Conservation (phyloP, 2,888 invertebrate species). For the Hedychridium roseum region DNA sequence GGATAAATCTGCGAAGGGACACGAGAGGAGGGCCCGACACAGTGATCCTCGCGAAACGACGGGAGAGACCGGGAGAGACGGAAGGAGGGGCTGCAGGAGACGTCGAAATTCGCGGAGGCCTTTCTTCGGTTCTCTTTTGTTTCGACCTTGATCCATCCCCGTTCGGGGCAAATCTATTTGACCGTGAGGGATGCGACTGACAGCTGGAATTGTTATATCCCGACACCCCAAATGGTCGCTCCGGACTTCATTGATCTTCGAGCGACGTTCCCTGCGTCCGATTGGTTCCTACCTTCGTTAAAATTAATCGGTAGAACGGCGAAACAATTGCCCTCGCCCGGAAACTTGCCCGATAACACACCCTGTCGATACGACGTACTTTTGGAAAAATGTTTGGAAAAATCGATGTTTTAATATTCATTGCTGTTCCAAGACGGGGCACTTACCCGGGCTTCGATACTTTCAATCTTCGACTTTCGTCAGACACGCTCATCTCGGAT, state of each 20-base stretch:
- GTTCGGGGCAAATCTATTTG: conserved; percentile 27
- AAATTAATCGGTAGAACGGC: conserved; percentile 19
- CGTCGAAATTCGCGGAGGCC: conserved; percentile 11
- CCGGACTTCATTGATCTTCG: conserved; percentile 34
- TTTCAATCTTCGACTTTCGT: conserved; percentile 15
- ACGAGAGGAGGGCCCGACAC: background rate
- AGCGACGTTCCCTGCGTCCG: conserved; percentile 2
- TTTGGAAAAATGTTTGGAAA: too few species aligned
- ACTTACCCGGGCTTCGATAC: conserved; percentile 8
- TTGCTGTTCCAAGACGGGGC: too few species aligned
- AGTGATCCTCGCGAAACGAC: background rate
- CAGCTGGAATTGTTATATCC: conserved; percentile 43
- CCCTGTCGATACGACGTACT: too few species aligned
- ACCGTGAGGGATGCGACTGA: conserved; percentile 41
- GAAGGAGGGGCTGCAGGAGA: conserved; percentile 15
- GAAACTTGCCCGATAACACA: too few species aligned
- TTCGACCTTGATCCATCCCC: conserved; percentile 21
- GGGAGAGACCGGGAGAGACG: too few species aligned
- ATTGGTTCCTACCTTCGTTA: conserved; percentile 19
- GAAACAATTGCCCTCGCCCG: conserved; percentile 19
- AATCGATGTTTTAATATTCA: too few species aligned
- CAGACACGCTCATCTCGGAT: conserved; percentile 24
- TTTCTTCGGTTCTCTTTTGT: conserved; percentile 23
- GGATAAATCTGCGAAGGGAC: background rate
- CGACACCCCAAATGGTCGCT: conserved; percentile 12